phyloP scores from a whole-genome alignment of 2,888 invertebrate species.

The Agrochola circellaris region DNA sequence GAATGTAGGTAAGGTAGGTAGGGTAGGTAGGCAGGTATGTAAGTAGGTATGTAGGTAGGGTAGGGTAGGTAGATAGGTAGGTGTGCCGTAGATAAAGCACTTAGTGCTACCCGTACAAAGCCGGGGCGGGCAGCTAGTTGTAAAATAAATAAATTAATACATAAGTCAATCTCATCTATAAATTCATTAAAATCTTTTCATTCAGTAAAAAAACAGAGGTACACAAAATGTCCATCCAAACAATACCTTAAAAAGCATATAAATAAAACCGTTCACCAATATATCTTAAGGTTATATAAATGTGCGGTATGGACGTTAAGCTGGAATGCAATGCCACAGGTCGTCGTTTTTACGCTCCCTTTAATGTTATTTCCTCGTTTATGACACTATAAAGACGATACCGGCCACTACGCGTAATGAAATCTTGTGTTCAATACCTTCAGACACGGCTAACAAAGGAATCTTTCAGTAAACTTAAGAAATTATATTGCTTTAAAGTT shows the following conservation, averaged over 20 bases:
- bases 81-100: too few species aligned
- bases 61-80: too few species aligned
- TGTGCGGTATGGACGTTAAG: conserved; percentile 76
- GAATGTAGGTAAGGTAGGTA: too few species aligned
- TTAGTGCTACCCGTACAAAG: too few species aligned
- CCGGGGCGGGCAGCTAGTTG: too few species aligned
- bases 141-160: too few species aligned
- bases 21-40: too few species aligned
- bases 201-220: conserved; percentile 1
- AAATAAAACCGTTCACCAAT: conserved; percentile 68
- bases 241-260: conserved; percentile 53
- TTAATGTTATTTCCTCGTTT: conserved; percentile 90
- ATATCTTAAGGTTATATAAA: conserved; percentile 75
- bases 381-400: conserved; percentile 90
- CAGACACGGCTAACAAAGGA: conserved; percentile 74
- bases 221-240: conserved; percentile 2
- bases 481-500: conserved; percentile 42
- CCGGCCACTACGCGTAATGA: conserved; percentile 90
- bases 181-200: too few species aligned
- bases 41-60: too few species aligned
- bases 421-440: conserved; percentile 88
- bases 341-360: conserved; percentile 88
- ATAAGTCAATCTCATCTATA: too few species aligned
- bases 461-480: conserved; percentile 41
- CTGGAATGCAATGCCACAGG: conserved; percentile 88